Percentiles rank a stretch among this genome's conserved stretches.
phyloP scores from a whole-genome alignment of 2,888 invertebrate genomes.

The Chrysodeixis includens region DNA sequence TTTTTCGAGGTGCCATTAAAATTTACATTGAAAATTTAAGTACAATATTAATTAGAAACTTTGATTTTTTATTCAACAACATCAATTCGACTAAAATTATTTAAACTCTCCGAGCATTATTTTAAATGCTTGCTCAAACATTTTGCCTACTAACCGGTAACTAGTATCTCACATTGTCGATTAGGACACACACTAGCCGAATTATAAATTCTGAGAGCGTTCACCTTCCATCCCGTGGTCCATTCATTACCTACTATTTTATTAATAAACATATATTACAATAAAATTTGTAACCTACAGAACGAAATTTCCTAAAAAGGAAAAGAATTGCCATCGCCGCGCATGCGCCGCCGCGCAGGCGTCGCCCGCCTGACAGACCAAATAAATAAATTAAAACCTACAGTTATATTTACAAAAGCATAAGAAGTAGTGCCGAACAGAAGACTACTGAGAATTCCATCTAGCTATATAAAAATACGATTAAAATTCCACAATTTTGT shows the following conservation, averaged over 20 bases:
- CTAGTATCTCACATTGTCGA: slow-evolving; percentile 76
- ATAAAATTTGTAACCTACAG: slow-evolving; percentile 89
- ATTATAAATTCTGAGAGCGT: slow-evolving; percentile 87
- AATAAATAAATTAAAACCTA: slow-evolving; percentile 87
- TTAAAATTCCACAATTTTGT: slow-evolving; percentile 74
- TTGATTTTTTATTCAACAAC: slow-evolving; percentile 87
- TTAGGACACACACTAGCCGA: slow-evolving; percentile 80
- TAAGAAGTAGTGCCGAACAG: slow-evolving; percentile 82
- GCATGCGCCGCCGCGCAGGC: slow-evolving; percentile 56
- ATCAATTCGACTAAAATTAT: slow-evolving; percentile 88
- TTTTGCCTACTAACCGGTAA: slow-evolving; percentile 84
- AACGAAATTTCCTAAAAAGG: slow-evolving; percentile 87
- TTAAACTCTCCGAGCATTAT: slow-evolving; percentile 83
- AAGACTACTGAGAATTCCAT: slow-evolving; percentile 81
- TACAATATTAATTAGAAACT: slow-evolving; percentile 88
- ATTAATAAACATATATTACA: slow-evolving; percentile 84
- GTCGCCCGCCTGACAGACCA: slow-evolving; percentile 66
- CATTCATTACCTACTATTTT: slow-evolving; percentile 84
- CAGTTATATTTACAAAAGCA: slow-evolving; percentile 87
- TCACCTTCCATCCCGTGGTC: slow-evolving; percentile 83
- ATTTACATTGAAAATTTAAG: slow-evolving; percentile 88
- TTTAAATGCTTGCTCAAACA: slow-evolving; percentile 88
- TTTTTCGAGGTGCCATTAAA: slow-evolving; percentile 83
- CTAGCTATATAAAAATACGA: slow-evolving; percentile 86
- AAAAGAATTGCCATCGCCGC: slow-evolving; percentile 63